Conservation (phyloP, 1,140 invertebrate genomes). For the Drosophila pallidifrons region DNA sequence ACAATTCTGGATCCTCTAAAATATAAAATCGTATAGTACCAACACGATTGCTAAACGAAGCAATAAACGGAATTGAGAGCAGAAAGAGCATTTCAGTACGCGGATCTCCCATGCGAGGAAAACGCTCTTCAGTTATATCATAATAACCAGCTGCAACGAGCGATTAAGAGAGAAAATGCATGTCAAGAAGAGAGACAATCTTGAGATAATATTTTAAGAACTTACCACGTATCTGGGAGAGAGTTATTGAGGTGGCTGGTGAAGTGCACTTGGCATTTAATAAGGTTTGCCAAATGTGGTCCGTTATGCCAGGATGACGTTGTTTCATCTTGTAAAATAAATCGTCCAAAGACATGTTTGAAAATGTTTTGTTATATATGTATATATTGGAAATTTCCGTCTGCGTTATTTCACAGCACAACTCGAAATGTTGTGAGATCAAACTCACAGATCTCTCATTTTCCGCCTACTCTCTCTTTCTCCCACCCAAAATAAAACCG, state of each 20-base stretch:
- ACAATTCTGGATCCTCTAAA: constrained; percentile 14
- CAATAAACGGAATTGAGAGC: constrained; percentile 52
- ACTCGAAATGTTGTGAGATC: constrained; percentile 7
- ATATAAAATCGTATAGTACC: constrained; percentile 59
- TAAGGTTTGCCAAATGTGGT: constrained; percentile 43
- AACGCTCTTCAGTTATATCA: constrained; percentile 43
- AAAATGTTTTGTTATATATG: not conserved
- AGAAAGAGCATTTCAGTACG: constrained; percentile 57
- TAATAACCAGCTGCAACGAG: constrained; percentile 49
- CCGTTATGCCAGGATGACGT: constrained; percentile 41
- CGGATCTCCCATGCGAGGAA: constrained; percentile 57
- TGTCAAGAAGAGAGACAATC: not conserved
- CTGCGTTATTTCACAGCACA: not conserved
- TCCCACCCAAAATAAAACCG: not conserved
- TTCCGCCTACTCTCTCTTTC: constrained; percentile 10
- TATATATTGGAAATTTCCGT: not conserved
- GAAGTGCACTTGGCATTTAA: constrained; percentile 30
- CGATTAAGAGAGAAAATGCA: not conserved
- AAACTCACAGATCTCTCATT: not conserved
- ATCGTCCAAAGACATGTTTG: constrained; percentile 51
- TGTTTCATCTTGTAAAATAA: constrained; percentile 52
- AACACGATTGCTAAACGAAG: constrained; percentile 48
- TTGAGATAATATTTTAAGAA: constrained; percentile 14
- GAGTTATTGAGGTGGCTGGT: constrained; percentile 50
- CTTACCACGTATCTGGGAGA: constrained; percentile 64